These are phyloP conservation scores for Allygus modestus DNA, from an alignment of 2,888 invertebrate species.

Conservation along the genomic window DNA sequence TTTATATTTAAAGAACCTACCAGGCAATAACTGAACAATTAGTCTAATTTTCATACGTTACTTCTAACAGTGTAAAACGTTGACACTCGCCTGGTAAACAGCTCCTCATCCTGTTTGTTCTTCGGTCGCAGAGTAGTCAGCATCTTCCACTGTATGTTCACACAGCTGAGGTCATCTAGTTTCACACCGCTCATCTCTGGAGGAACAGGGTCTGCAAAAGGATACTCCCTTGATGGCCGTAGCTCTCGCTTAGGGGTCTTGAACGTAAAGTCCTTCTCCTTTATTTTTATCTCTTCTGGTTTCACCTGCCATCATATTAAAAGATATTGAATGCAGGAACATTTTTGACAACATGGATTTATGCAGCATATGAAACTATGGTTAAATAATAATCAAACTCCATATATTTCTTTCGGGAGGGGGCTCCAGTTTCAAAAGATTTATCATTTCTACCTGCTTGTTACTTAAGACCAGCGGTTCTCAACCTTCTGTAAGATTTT, in stretches of 20 bases:
- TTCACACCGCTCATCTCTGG: slow-evolving; percentile 87
- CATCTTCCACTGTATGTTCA: slow-evolving; percentile 96
- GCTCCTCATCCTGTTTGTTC: slow-evolving; percentile 89
- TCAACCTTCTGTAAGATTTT: too few relatives aligned
- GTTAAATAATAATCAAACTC: too few relatives aligned
- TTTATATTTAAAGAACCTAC: too few relatives aligned
- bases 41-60: too few relatives aligned
- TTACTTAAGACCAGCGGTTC: too few relatives aligned
- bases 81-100: slow-evolving; percentile 83
- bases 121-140: slow-evolving; percentile 92
- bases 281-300: slow-evolving; percentile 86
- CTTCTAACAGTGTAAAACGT: too few relatives aligned
- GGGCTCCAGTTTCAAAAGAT: too few relatives aligned
- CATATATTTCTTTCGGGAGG: too few relatives aligned
- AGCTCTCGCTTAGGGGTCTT: slow-evolving; percentile 86
- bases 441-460: too few relatives aligned
- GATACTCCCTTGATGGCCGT: slow-evolving; percentile 80
- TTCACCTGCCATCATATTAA: slow-evolving; percentile 78
- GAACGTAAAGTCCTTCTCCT: slow-evolving; percentile 85
- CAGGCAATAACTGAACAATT: too few relatives aligned
- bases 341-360: background rate
- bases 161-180: slow-evolving; percentile 87
- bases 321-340: background rate
- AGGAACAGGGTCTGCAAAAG: slow-evolving; percentile 88
- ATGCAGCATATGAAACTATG: too few relatives aligned